Percentiles rank a stretch among this genome's conserved stretches.
Conservation (phyloP, 2,888 invertebrate species). For the Tromatobia lineatoria region DNA sequence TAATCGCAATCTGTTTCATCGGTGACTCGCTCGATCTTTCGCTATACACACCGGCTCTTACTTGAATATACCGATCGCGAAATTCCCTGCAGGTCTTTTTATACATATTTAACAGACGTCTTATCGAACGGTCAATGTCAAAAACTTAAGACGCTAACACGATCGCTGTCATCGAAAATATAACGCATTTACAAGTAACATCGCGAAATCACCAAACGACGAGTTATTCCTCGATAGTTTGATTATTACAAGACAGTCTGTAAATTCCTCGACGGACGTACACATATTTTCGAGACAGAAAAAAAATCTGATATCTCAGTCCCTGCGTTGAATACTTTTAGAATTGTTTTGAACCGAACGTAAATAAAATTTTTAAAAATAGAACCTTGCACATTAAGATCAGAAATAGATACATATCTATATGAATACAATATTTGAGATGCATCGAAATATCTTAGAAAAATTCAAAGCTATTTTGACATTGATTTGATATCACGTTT, state of each 20-base stretch:
- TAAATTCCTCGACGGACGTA: not conserved
- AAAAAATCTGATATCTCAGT: no score
- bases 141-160: not conserved
- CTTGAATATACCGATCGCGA: constrained; percentile 20
- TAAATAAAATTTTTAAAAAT: no score
- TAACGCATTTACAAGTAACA: no score
- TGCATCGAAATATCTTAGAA: no score
- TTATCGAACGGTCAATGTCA: constrained; percentile 37
- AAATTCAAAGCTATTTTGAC: no score
- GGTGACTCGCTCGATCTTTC: constrained; percentile 33
- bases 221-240: not conserved
- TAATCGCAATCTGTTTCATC: constrained; percentile 73
- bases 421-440: no score
- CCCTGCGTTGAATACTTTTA: no score
- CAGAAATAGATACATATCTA: no score
- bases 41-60: not conserved
- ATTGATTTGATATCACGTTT: no score
- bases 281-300: not conserved
- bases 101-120: constrained; percentile 5
- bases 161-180: not conserved
- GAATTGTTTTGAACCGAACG: no score
- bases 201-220: not conserved
- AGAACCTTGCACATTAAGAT: no score
- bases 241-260: not conserved
- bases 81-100: constrained; percentile 2